Evolutionary conservation across 2,797 vertebrate genomes (phyloP).

Genomic region (Spheniscus humboldti): DNA sequence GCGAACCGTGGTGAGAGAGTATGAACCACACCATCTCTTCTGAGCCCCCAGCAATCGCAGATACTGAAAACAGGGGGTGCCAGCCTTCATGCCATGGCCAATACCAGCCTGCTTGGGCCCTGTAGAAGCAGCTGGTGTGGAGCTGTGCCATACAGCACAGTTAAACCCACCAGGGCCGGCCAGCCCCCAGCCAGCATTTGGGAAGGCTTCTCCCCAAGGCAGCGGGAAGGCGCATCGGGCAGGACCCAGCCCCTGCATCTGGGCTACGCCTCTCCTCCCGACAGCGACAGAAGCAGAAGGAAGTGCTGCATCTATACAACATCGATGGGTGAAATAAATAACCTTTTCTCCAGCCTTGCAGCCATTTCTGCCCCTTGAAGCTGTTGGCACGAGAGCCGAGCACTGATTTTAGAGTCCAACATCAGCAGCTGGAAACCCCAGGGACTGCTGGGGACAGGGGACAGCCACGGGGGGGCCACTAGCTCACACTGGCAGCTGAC

Average conservation of each 20-base stretch:
- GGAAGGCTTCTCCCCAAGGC: background rate
- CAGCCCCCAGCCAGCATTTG: background rate
- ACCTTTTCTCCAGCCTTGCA: background rate
- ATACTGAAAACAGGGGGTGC: background rate
- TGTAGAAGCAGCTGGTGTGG: background rate
- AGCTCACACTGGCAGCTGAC: background rate
- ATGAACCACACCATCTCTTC: background rate
- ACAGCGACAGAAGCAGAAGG: background rate
- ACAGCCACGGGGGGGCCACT: background rate
- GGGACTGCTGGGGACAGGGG: background rate
- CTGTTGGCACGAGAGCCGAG: background rate
- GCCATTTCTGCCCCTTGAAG: background rate
- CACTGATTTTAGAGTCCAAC: background rate
- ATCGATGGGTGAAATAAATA: background rate
- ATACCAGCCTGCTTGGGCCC: background rate
- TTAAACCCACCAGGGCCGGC: background rate
- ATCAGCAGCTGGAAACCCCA: background rate
- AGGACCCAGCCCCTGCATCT: background rate
- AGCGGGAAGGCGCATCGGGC: background rate
- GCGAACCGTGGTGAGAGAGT: background rate
- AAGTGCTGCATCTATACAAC: background rate
- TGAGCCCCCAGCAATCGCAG: background rate
- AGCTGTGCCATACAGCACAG: background rate
- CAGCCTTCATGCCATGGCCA: background rate
- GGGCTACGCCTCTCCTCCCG: background rate